A percentile compares a stretch with the other conserved stretches of the same genome.
phyloP scores from a whole-genome alignment of 2,888 invertebrate species.

The Heliconius cydno region DNA sequence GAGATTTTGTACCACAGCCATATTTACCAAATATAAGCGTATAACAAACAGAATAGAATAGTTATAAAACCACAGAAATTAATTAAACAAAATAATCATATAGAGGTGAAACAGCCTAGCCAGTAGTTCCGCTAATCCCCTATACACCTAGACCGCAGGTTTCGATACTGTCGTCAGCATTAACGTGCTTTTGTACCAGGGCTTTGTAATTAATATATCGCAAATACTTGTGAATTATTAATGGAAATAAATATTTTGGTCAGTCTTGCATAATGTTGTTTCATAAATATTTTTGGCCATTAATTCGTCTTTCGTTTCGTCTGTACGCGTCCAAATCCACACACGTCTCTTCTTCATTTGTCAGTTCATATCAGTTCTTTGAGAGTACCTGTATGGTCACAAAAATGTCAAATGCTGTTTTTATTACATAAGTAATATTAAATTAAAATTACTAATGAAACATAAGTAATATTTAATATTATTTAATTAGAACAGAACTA shows the following conservation, averaged over 20 bases:
- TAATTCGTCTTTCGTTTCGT: too few relatives aligned
- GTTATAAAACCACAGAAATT: constrained; percentile 41
- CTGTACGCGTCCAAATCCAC: too few relatives aligned
- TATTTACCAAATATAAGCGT: background rate
- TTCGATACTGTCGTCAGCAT: constrained; percentile 39
- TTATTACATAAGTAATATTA: too few relatives aligned
- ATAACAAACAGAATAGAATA: constrained; percentile 24
- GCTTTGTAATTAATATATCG: background rate
- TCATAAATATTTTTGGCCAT: too few relatives aligned
- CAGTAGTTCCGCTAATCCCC: constrained; percentile 41
- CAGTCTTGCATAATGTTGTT: too few relatives aligned
- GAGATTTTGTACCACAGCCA: background rate
- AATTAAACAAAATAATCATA: constrained; percentile 42
- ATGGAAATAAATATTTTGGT: background rate
- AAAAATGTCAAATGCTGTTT: too few relatives aligned
- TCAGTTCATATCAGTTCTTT: too few relatives aligned
- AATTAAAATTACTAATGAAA: too few relatives aligned
- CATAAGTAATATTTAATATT: background rate
- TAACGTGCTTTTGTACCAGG: constrained; percentile 19
- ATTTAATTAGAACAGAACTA: background rate
- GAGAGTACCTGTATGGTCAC: too few relatives aligned
- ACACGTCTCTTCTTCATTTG: too few relatives aligned
- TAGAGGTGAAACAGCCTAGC: constrained; percentile 14
- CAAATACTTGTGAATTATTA: background rate
- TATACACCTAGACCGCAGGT: constrained; percentile 42